A percentile compares a stretch with the other conserved stretches of the same genome.
Conservation (phyloP, 2,113 vertebrate species). For the Toxotes jaculatrix region DNA sequence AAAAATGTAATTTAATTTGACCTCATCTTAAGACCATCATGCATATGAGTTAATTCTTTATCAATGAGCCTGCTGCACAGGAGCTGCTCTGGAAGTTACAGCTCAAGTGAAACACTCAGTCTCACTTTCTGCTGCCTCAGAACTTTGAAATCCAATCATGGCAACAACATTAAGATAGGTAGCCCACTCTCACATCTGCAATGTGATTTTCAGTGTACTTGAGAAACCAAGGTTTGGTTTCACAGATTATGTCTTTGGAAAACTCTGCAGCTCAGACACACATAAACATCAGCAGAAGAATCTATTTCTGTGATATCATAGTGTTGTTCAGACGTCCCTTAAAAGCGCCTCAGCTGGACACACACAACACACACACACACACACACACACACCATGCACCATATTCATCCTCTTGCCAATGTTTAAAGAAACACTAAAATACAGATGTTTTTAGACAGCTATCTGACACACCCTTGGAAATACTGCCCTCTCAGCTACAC, state of each 20-base stretch:
- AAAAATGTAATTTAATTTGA: neutral
- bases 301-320: constrained; percentile 1
- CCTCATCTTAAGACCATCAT: neutral
- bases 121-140: constrained; percentile 15
- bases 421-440: constrained; percentile 43
- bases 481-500: constrained; percentile 3
- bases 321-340: constrained; percentile 13
- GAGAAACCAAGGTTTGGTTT: neutral
- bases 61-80: constrained; percentile 21
- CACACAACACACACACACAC: neutral
- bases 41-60: constrained; percentile 8
- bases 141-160: constrained; percentile 7
- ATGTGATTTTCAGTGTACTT: neutral
- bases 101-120: neutral
- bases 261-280: neutral
- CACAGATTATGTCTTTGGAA: constrained; percentile 12
- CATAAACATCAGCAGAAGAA: neutral
- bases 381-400: neutral
- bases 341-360: constrained; percentile 1
- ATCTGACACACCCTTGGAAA: constrained; percentile 61
- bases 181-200: neutral
- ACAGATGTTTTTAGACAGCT: constrained; percentile 60
- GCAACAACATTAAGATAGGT: neutral
- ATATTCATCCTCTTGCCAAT: constrained; percentile 24
- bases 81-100: neutral